Percentiles rank a stretch among this genome's conserved stretches.
Conservation (phyloP, 2,113 vertebrate species). For the Caracal caracal region DNA sequence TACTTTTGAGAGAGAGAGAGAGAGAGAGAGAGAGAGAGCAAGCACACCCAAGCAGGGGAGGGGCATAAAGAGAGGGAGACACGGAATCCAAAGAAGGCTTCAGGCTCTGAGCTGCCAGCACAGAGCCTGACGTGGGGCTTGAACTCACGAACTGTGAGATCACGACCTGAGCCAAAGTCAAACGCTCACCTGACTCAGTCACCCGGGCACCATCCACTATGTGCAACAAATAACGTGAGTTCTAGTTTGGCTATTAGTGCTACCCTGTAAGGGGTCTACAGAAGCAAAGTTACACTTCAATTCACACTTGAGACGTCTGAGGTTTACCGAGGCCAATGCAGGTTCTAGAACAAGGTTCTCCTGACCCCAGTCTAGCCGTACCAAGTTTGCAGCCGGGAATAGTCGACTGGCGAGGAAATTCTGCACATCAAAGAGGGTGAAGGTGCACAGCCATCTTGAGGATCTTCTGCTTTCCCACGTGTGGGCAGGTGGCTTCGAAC, state of each 20-base stretch:
- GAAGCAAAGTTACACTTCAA: not conserved
- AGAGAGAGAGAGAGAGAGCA: no score
- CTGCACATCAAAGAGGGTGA: not conserved
- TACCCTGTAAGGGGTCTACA: not conserved
- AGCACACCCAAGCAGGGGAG: no score
- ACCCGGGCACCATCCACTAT: no score
- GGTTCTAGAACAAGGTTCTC: not conserved
- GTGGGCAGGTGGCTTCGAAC: not conserved
- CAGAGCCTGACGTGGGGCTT: no score
- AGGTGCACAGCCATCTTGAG: not conserved
- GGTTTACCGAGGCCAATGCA: not conserved
- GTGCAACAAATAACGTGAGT: accelerated
- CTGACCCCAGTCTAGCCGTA: not conserved
- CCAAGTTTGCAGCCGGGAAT: not conserved
- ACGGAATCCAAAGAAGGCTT: no score
- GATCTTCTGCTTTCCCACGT: not conserved
- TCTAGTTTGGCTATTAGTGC: not conserved
- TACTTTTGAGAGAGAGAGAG: no score
- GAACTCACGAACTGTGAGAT: no score
- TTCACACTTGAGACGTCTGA: not conserved
- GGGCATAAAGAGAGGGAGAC: no score
- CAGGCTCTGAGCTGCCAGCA: no score
- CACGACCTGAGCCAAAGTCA: no score
- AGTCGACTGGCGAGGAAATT: not conserved
- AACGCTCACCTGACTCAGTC: no score